Evolutionary conservation across 2,888 invertebrate species (phyloP).

Genomic region (Operophtera brumata): DNA sequence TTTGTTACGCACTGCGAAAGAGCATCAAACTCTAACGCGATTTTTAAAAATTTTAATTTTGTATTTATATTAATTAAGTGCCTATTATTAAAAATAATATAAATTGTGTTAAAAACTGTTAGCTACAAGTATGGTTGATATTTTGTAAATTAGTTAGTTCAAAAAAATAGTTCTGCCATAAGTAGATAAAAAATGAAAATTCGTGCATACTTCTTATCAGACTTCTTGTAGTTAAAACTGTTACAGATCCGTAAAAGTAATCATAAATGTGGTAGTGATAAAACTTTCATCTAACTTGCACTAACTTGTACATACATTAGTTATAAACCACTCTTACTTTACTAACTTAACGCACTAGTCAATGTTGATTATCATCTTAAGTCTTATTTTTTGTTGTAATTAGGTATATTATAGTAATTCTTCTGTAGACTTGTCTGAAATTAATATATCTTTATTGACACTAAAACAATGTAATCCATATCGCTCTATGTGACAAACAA

Average conservation of each 20-base stretch:
- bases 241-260: constrained; percentile 13
- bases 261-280: constrained; percentile 13
- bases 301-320: constrained; percentile 19
- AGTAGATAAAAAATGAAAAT: constrained; percentile 8
- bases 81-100: no score
- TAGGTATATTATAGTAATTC: neutral
- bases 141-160: no score
- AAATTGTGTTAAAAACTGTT: no score
- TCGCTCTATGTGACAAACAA: no score
- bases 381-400: neutral
- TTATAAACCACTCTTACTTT: constrained; percentile 2
- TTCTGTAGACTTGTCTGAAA: neutral
- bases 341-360: constrained; percentile 12
- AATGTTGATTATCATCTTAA: neutral
- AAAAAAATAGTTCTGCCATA: neutral
- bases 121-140: no score
- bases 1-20: neutral
- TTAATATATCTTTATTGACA: no score
- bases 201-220: constrained; percentile 2
- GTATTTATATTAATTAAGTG: no score
- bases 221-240: constrained; percentile 11
- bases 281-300: constrained; percentile 15
- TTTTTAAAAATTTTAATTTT: no score
- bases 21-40: neutral
- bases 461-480: no score